These are phyloP conservation scores for Cheirogaleus major DNA, from an alignment of 2,797 vertebrate species.

Conservation along the genomic window DNA sequence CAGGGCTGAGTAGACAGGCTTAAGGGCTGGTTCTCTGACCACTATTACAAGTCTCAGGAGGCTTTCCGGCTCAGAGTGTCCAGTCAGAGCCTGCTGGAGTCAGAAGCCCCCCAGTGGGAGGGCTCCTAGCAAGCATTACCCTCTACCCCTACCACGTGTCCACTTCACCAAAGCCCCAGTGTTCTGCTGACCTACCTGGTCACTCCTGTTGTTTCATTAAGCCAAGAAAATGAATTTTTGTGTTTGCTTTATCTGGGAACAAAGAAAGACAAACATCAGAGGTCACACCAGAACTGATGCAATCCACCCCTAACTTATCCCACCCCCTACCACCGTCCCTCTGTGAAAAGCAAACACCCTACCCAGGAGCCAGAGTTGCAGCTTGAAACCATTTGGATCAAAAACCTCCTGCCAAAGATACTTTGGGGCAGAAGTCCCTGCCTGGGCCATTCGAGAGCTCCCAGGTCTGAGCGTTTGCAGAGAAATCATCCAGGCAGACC, in stretches of 20 bases:
- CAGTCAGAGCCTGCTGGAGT: background rate
- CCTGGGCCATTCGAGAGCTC: background rate
- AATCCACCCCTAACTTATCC: background rate
- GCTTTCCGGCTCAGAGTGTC: background rate
- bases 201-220: background rate
- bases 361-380: background rate
- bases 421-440: background rate
- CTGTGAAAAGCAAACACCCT: background rate
- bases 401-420: background rate
- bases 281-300: slow-evolving; percentile 44
- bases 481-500: background rate
- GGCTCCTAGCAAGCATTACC: background rate
- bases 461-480: background rate
- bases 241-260: slow-evolving; percentile 42
- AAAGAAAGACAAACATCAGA: slow-evolving; percentile 50
- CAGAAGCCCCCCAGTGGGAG: background rate
- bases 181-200: background rate
- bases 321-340: background rate
- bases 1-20: background rate
- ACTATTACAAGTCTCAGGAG: background rate
- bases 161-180: background rate
- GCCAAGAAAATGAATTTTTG: slow-evolving; percentile 7
- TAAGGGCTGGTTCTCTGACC: background rate
- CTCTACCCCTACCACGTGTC: background rate
- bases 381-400: background rate